Evolutionary conservation across 1,140 invertebrate genomes (phyloP), one percentile per base, ranked within the genome.

Genomic region (Colletes latitarsis): DNA sequence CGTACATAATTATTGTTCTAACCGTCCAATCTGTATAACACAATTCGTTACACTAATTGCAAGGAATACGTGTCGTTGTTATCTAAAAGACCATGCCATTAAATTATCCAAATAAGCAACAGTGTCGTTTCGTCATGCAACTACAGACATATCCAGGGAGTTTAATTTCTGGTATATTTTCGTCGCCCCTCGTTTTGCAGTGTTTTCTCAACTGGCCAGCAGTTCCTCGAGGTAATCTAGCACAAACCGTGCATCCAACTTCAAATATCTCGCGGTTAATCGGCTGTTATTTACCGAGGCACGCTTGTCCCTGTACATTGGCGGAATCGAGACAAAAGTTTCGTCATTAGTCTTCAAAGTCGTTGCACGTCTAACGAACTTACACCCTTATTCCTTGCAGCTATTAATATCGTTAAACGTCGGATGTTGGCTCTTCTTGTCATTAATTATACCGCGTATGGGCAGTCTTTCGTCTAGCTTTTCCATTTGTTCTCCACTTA

Each of bases 391-490:
- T 66, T 64, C 69, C 77, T 72, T 17, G 41, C 15, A 64, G 69
- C 77, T 79, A 79, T 79, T 79, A 73, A 79, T 79, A 79, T 73
- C 60, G 77, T 53, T 85, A 81, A 57, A 63, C 72, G 53, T 82
- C 49, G 74, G 64, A 82, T 66, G 78, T 79, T 82, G 80, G 69
- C 80, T 77, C 74, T 85, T 79, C 78, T 81, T 78, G 81, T 71
- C 84, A 85, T 85, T 85, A 85, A 85, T 85, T 85, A 85, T 82
- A 85, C 79, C 71, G 71, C 78, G 83, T 78, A 64, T 52, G 70
- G 55, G 60, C 30, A 55, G 69, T 79, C 77, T 66, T 79, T 66
- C 77, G 52, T 30, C 46, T 64, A 46, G 70, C 73, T 79, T 70
- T 73, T 73, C 58, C 12, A 19, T 53, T 60, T 73, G 49, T 78